Evolutionary conservation across 2,888 invertebrate genomes (phyloP), one percentile per base, ranked within the genome.

Genomic region (Dolomedes plantarius): DNA sequence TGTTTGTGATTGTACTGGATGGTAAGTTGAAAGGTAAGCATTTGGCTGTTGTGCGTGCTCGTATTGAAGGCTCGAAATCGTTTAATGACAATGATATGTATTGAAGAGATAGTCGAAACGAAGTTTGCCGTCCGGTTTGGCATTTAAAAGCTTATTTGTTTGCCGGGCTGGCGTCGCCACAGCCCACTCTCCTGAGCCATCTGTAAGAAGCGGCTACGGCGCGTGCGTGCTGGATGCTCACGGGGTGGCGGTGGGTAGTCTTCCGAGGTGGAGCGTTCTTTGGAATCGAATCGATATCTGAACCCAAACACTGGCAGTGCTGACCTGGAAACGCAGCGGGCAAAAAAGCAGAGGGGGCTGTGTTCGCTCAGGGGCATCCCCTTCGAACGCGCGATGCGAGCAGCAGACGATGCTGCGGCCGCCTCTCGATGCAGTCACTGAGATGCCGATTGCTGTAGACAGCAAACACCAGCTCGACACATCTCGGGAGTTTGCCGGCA

Each of bases 321-420:
- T 73, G 88, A 89, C 78, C 77, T 85, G 77, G 81, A 85, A 83
- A 85, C 41, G 62, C 68, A 29, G 75, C 68, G 68, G 67, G 68
- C 67, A 85, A 76, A 83, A 82, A 67, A 83, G 76, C 73, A 36
- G 50, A 68, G 69, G 78, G 67, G 71, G 71, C 23, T 56, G 56
- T 56, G 56, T 36, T 64, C 79, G 41, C 19, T 46, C 39, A 41
- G 69, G 56, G 69, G 69, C 69, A 69, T 69, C 69, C 69, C 46
- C 74, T 68, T 64, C 32, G 62, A 32, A 56, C 56, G 56, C 39
- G 67, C 76, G 67, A 27, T 78, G 71, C 64, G 64, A 71, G 41
- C 1, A 27, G 41, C 41, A 69, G 32, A 32, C 31, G 68, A 67
- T 67, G 32, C 67, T 36, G 67, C 19, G 36, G 67, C 67, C 50